These are phyloP conservation scores for Alviniconcha marisindica DNA, from an alignment of 1,140 invertebrate species.

Conservation along the genomic window DNA sequence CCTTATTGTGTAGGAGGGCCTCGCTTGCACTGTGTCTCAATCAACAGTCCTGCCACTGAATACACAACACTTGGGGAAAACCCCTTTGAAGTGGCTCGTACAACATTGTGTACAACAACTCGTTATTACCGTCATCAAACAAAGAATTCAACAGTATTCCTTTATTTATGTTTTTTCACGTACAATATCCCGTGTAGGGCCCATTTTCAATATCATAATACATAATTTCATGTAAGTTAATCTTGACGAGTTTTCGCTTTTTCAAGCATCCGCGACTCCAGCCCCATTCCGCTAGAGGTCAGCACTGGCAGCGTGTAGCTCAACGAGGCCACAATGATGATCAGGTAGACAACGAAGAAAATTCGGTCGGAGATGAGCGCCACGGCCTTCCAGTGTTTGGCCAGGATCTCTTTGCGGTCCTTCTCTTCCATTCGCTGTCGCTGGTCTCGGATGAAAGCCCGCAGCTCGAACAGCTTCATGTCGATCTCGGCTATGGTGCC, in stretches of 20 bases:
- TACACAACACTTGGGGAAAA: too few relatives aligned
- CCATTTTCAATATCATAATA: too few relatives aligned
- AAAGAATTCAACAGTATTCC: too few relatives aligned
- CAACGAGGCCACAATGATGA: conserved; percentile 71
- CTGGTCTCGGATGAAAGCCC: conserved; percentile 67
- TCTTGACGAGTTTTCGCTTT: background rate
- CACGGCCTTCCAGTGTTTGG: conserved; percentile 75
- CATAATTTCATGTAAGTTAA: too few relatives aligned
- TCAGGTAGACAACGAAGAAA: conserved; percentile 75
- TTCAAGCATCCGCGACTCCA: conserved; percentile 11
- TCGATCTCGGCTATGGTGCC: conserved; percentile 66
- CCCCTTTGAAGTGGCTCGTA: too few relatives aligned
- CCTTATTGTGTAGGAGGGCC: too few relatives aligned
- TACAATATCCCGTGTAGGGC: too few relatives aligned
- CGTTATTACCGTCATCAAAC: too few relatives aligned
- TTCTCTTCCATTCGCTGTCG: conserved; percentile 69
- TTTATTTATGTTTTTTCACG: too few relatives aligned
- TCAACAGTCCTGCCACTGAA: too few relatives aligned
- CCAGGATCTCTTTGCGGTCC: conserved; percentile 70
- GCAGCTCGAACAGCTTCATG: conserved; percentile 70
- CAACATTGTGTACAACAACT: too few relatives aligned
- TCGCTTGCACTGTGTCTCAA: too few relatives aligned
- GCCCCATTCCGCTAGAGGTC: conserved; percentile 88
- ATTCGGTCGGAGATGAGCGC: conserved; percentile 75
- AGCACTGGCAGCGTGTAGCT: conserved; percentile 79